Conservation (phyloP, 1,140 invertebrate genomes). For the Rhagoletis zephyria region DNA sequence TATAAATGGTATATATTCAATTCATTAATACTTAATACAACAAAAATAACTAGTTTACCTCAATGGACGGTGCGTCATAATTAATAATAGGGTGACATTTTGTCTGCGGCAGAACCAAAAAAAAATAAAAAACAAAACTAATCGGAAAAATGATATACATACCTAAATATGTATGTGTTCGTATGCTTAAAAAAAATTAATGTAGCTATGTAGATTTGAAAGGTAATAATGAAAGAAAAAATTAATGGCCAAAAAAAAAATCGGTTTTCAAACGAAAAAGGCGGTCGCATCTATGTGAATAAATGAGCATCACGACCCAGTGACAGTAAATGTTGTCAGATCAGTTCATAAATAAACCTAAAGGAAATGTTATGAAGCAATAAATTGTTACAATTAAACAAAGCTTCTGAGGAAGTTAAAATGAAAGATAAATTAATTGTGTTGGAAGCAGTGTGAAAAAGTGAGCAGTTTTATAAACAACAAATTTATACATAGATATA, state of each 20-base stretch:
- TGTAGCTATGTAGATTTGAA: background rate
- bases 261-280: background rate
- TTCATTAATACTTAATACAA: too few species aligned
- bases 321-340: background rate
- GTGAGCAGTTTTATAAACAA: too few species aligned
- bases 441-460: too few species aligned
- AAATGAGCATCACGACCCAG: background rate
- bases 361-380: background rate
- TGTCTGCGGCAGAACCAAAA: background rate
- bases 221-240: background rate
- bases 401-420: background rate
- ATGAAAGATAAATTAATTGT: background rate
- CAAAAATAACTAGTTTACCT: background rate
- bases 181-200: background rate
- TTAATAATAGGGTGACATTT: slow-evolving; percentile 27
- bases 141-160: background rate
- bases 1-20: too few species aligned
- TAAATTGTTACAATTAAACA: slow-evolving; percentile 24
- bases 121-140: background rate
- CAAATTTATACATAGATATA: too few species aligned
- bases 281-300: background rate
- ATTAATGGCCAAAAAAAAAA: background rate
- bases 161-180: background rate
- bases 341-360: slow-evolving; percentile 6
- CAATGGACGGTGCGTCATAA: background rate